Conservation (phyloP, 2,113 vertebrate genomes). For the Corythornis cristatus region DNA sequence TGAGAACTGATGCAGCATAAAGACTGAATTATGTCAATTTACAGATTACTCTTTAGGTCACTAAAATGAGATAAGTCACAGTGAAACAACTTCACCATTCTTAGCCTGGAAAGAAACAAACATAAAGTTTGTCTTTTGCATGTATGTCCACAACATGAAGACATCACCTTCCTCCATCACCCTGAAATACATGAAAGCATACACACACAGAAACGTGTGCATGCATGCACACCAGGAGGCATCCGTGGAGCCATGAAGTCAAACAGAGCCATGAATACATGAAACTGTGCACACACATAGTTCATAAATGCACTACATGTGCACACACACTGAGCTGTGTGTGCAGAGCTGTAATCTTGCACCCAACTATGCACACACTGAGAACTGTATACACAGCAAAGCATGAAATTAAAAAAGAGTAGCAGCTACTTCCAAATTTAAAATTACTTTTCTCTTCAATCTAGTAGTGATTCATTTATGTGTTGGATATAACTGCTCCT, state of each 20-base stretch:
- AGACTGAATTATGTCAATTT: slow-evolving; percentile 53
- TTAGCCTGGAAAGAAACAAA: neutral
- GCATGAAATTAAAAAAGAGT: neutral
- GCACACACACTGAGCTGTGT: fast-evolving
- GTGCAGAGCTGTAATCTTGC: neutral
- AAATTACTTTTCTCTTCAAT: neutral
- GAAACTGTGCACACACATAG: fast-evolving
- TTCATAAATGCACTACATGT: fast-evolving
- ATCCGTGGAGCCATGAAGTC: fast-evolving
- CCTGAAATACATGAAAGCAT: neutral
- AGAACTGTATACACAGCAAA: neutral
- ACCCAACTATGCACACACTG: neutral
- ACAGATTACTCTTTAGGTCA: slow-evolving; percentile 30
- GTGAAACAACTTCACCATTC: neutral
- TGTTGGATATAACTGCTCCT: neutral
- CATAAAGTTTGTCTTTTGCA: neutral
- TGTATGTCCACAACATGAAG: neutral
- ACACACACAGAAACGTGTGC: fast-evolving
- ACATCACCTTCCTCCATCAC: too few species aligned
- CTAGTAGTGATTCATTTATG: neutral
- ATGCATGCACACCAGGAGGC: fast-evolving
- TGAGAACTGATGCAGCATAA: slow-evolving; percentile 51
- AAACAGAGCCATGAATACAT: fast-evolving
- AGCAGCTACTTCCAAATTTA: neutral
- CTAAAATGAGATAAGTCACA: neutral